Evolutionary conservation across 2,797 vertebrate species (phyloP), one percentile per base, ranked within the genome.

Genomic region (Tangara arthus): DNA sequence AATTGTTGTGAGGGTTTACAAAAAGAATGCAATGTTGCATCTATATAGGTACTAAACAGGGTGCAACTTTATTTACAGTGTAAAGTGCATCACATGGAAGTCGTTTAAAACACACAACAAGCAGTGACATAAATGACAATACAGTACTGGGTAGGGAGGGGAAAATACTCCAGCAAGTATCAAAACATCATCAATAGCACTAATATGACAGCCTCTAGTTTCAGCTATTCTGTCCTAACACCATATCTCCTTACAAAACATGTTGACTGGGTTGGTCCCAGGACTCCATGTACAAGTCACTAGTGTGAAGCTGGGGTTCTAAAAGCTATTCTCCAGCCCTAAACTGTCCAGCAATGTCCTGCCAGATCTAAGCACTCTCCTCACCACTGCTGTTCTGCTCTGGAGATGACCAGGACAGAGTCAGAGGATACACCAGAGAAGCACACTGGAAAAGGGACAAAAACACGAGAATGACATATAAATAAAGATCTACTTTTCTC

Each of bases 1-100:
- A 16, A 60, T 30, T 71, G 27, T 47, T 65, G 27, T 1, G 2
- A 80, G 61, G n/a, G 32, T 57, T 71, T 75, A 47, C 21, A 14
- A 70, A 90, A 89, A 75, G 32, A 95, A 23, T 28, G 56, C 76
- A 49, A 34, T 55, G 37, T 61, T 83, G 35, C 41, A 70, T 96
- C 82, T 85, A 41, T 68, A 85, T 23, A 41, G 78, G 75, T 88
- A 96, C 77, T 90, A 93, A 93, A 94, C 44, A 72, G 87, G 95
- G 83, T 91, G 91, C 85, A 89, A 87, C 93, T 97, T 96, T 96
- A 97, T 97, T 97, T 95, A 95, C 92, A 96, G 96, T 87, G 85
- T 97, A 95, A 97, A 96, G 97, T 97, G 94, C 88, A 89, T 97
- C 96, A 93, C 87, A 87, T 61, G 69, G 80, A 82, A 89, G 64